Evolutionary conservation across 2,797 vertebrate species (phyloP), one percentile per base, ranked within the genome.

Genomic region (Meda fulgida): DNA sequence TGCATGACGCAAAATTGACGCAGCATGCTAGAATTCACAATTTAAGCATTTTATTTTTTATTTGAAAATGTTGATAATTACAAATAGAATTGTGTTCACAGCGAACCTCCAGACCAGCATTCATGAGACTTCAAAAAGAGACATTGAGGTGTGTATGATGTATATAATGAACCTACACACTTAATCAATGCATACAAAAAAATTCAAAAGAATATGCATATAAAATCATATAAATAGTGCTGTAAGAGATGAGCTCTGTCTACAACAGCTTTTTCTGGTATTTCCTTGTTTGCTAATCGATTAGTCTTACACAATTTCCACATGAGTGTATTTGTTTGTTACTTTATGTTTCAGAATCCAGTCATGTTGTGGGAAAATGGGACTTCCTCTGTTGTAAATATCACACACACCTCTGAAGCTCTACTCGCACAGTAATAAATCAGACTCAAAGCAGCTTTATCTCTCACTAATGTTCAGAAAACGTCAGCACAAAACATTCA

Each of bases 21-120:
- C 80, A 71, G 14, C 13, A 58, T 7, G 16, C 29, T 23, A 43
- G 18, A 31, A 29, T 60, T 81, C 26, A 82, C 53, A 81, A 43
- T 60, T 38, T 36, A 51, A 63, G 76, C 55, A 48, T 69, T 82
- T 73, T 73, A 73, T 73, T 73, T 73, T 40, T 40, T 1, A 46
- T 63, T 80, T 73, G 53, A 82, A 82, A 82, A 82, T 70, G 16
- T 11, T 63, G 11, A 63, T 46, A 31, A 48, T 82, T 83, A 76
- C 72, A 76, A 75, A 76, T 26, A 76, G 38, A n/a, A 26, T 23
- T 75, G 58, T 75, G 69, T 60, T 71, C 16, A 81, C 67, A 43
- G 80, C 19, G 4, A 63, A 46, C 18, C 26, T 63, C 26, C n/a
- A n/a, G 79, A 81, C 9, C 66, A 81, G 29, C 46, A 19, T 70